phyloP scores from a whole-genome alignment of 2,888 invertebrate genomes.

The Conops quadrifasciatus region DNA sequence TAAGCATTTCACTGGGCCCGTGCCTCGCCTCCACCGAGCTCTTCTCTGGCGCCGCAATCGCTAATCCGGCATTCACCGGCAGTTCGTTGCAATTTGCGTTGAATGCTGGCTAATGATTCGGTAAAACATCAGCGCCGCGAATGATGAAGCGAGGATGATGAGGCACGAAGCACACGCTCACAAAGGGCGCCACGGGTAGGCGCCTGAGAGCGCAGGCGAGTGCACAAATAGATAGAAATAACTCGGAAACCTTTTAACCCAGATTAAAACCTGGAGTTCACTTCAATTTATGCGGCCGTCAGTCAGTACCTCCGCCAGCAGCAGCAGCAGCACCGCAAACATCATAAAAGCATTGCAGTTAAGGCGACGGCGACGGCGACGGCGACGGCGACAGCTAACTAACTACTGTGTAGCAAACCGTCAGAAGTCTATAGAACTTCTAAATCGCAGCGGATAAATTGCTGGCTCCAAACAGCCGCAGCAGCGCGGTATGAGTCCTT shows the following conservation, averaged over 20 bases:
- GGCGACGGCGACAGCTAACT: not conserved
- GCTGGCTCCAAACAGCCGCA: not conserved
- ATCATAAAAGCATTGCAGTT: not conserved
- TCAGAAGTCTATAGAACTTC: constrained; percentile 2
- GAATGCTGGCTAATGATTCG: constrained; percentile 34
- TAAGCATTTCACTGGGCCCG: not conserved
- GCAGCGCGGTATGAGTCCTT: not conserved
- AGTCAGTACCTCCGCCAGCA: not conserved
- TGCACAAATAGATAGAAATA: not conserved
- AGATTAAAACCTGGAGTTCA: constrained; percentile 58
- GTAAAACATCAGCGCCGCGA: constrained; percentile 23
- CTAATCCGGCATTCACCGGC: not conserved
- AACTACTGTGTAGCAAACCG: not conserved
- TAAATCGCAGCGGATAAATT: not conserved
- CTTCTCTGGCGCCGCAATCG: too few relatives aligned
- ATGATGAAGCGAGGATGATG: not conserved
- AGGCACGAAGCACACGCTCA: not conserved
- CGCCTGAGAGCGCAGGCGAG: not conserved
- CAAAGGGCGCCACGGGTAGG: not conserved
- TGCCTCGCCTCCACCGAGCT: too few relatives aligned
- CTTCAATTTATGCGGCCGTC: constrained; percentile 52
- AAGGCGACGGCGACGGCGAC: not conserved
- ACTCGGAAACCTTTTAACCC: constrained; percentile 52
- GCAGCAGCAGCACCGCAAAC: not conserved
- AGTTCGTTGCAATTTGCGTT: constrained; percentile 23